Evolutionary conservation across 2,888 invertebrate species (phyloP).

Genomic region (Rotaria magnacalcarata): DNA sequence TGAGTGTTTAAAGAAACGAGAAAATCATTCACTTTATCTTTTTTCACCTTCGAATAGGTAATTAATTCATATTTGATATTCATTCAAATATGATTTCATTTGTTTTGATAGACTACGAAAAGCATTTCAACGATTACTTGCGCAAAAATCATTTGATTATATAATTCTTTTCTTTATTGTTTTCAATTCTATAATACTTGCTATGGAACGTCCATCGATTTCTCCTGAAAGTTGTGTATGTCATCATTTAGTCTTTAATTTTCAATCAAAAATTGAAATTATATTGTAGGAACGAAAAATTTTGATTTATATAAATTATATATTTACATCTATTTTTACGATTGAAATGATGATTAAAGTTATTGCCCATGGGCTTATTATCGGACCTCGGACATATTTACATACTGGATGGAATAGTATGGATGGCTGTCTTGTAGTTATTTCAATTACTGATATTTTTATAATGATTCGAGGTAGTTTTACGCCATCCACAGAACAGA

Average conservation of each 20-base stretch:
- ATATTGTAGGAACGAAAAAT: no score
- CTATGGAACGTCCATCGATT: conserved; percentile 98
- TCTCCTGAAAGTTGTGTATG: conserved; percentile 66
- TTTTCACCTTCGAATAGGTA: conserved; percentile 75
- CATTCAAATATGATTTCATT: no score
- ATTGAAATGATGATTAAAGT: conserved; percentile 68
- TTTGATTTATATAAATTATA: no score
- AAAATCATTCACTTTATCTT: conserved; percentile 82
- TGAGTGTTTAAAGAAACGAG: conserved; percentile 64
- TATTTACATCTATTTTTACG: conserved; percentile 69
- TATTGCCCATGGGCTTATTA: no score
- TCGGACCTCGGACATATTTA: no score
- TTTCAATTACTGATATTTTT: no score
- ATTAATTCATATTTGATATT: conserved; percentile 43
- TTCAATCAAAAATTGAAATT: no score
- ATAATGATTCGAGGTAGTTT: no score
- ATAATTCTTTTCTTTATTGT: conserved; percentile 90
- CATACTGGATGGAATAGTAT: conserved; percentile 67
- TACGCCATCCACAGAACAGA: no score
- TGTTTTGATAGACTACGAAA: no score
- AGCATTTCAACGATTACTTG: conserved; percentile 49
- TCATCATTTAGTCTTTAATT: no score
- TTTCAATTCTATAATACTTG: conserved; percentile 92
- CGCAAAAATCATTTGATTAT: conserved; percentile 91
- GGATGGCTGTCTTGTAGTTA: conserved; percentile 70